Evolutionary conservation across 2,113 vertebrate species (phyloP).

Genomic region (Crocuta crocuta): DNA sequence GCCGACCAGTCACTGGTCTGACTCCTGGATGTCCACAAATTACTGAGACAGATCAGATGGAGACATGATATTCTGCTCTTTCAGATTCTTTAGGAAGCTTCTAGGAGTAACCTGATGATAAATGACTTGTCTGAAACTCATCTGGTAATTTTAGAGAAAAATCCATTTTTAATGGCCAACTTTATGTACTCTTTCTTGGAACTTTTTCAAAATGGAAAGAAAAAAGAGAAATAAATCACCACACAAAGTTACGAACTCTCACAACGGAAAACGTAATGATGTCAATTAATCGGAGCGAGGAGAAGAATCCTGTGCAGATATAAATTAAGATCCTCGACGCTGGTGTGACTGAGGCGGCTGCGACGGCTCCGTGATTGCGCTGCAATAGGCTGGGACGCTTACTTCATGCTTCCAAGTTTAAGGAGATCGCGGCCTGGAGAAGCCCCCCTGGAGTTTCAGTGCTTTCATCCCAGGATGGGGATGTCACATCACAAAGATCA

Average conservation of each 20-base stretch:
- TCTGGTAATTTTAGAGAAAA: constrained; percentile 83
- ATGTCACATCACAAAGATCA: fast-evolving
- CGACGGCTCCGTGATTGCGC: background rate
- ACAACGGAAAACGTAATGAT: constrained; percentile 51
- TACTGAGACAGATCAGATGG: background rate
- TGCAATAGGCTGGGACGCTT: background rate
- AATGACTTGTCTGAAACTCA: constrained; percentile 69
- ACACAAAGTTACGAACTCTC: constrained; percentile 64
- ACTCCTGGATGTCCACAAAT: background rate
- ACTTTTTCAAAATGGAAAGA: constrained; percentile 81
- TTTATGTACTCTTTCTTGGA: constrained; percentile 85
- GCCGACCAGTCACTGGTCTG: background rate
- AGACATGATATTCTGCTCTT: background rate
- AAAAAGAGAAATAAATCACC: constrained; percentile 71
- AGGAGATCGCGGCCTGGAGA: fast-evolving
- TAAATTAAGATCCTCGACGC: constrained; percentile 32
- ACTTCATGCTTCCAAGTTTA: background rate
- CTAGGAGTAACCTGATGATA: constrained; percentile 65
- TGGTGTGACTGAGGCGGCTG: background rate
- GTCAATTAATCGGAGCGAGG: constrained; percentile 32
- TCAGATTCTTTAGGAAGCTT: constrained; percentile 20
- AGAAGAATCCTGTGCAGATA: background rate
- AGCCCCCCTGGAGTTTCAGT: too few species aligned
- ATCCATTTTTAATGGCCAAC: constrained; percentile 82
- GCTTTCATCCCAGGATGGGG: background rate